Evolutionary conservation across 2,113 vertebrate species (phyloP).

Genomic region (Dasypus novemcinctus): DNA sequence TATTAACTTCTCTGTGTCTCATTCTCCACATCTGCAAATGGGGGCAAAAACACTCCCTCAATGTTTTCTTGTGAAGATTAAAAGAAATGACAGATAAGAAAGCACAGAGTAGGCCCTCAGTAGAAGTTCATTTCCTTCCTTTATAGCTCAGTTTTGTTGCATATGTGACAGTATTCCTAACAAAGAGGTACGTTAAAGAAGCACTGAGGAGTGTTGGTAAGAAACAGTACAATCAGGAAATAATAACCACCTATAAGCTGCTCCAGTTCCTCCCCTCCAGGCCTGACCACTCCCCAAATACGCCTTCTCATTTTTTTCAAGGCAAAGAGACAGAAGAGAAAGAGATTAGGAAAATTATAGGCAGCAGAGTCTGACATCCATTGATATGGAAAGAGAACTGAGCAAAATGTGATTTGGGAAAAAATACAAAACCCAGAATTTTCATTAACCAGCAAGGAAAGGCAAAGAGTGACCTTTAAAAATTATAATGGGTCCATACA

Average conservation of each 20-base stretch:
- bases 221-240: not conserved
- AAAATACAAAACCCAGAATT: not conserved
- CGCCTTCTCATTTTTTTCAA: not conserved
- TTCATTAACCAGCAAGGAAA: not conserved
- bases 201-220: too few relatives aligned
- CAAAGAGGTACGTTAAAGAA: accelerated
- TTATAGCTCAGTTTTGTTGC: not conserved
- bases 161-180: not conserved
- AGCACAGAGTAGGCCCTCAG: not conserved
- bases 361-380: conserved; percentile 23
- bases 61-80: not conserved
- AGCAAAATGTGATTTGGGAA: not conserved
- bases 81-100: not conserved
- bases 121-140: not conserved
- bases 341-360: conserved; percentile 60
- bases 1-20: not conserved
- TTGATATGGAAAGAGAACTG: conserved; percentile 36
- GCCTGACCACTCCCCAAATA: not conserved
- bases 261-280: not conserved
- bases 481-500: not conserved
- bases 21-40: not conserved
- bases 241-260: not conserved
- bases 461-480: not conserved
- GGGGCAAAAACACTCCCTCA: not conserved
- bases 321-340: conserved; percentile 51